Base-by-base conservation (phyloP, 2,113 vertebrate genomes). In the Phalacrocorax pelagicus region DNA sequence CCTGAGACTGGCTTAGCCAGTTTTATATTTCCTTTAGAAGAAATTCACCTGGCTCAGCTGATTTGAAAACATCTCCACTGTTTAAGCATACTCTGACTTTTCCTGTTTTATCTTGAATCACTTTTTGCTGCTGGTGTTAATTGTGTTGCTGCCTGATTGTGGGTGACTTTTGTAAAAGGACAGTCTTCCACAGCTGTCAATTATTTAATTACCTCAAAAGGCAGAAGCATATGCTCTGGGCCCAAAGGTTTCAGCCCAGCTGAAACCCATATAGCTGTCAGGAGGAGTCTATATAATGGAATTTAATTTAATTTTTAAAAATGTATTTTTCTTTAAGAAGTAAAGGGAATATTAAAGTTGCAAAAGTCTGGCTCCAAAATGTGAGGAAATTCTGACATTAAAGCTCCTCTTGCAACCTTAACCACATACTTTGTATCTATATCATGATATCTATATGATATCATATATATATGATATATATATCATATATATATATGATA, bases 141-240 rank as follows among this genome's bases (percentile, higher is more conserved):
- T 78, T 90, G 40, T 72, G 29, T 82, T 85, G 17, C 66, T 90
- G 54, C 54, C 58, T 93, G 58, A 55, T 77, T 83, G 69, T 54
- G 65, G 81, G 63, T 93, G 88, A 89, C 78, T 65, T 91, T 81
- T 94, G n/a, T 61, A 87, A 94, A 86, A 22, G 40, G 77, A 51
- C 32, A 52, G 81, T 23, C 36, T 93, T 84, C 59, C 69, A 65
- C 49, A 93, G 51, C 51, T 91, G 85, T 87, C 77, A 91, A 38
- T 93, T 96, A 90, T 88, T 94, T 79, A 67, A 96, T 92, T 91
- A 63, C 47, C 32, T 83, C 13, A 91, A 86, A 90, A 91, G 24
- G 29, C 83, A 92, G 67, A 80, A 86, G 38, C 75, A n/a, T 81
- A 30, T 88, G 71, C 58, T 88, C 15, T 69, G 18, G 5, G 26